Evolutionary conservation across 2,888 invertebrate genomes (phyloP).

Genomic region (Polyommatus iphigenia): DNA sequence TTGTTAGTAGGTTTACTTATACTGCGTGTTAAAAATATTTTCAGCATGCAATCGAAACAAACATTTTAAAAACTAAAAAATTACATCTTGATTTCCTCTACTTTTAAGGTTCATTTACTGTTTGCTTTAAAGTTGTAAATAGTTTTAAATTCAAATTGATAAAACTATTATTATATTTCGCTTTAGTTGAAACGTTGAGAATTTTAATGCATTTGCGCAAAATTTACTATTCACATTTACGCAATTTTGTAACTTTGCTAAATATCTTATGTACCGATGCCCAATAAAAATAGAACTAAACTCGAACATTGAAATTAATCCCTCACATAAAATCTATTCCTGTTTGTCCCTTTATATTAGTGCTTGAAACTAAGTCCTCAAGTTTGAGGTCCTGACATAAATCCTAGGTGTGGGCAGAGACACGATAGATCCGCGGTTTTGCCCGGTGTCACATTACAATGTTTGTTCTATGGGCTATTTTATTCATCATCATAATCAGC

Average conservation of each 20-base stretch:
- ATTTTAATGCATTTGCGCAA: no score
- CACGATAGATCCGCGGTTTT: conserved; percentile 20
- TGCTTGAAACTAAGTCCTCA: conserved; percentile 16
- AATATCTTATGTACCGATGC: not conserved
- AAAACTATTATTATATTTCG: no score
- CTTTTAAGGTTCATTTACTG: no score
- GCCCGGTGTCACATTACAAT: conserved; percentile 18
- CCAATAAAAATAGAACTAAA: not conserved
- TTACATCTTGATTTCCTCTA: no score
- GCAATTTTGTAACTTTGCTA: no score
- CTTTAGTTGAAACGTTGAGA: no score
- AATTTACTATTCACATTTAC: no score
- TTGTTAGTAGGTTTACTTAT: not conserved
- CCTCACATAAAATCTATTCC: conserved; percentile 5
- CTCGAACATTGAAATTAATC: not conserved
- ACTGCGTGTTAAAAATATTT: not conserved
- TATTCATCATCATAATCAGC: not conserved
- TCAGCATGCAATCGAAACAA: not conserved
- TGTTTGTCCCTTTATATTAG: conserved; percentile 15
- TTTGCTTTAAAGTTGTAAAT: no score
- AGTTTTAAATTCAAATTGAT: no score
- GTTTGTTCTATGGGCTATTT: conserved; percentile 3
- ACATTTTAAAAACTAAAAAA: not conserved
- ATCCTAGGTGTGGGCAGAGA: conserved; percentile 25
- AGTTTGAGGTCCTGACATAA: conserved; percentile 20